These are phyloP conservation scores for Cephalopholis sonnerati DNA, from an alignment of 2,113 vertebrate genomes.

Conservation along the genomic window DNA sequence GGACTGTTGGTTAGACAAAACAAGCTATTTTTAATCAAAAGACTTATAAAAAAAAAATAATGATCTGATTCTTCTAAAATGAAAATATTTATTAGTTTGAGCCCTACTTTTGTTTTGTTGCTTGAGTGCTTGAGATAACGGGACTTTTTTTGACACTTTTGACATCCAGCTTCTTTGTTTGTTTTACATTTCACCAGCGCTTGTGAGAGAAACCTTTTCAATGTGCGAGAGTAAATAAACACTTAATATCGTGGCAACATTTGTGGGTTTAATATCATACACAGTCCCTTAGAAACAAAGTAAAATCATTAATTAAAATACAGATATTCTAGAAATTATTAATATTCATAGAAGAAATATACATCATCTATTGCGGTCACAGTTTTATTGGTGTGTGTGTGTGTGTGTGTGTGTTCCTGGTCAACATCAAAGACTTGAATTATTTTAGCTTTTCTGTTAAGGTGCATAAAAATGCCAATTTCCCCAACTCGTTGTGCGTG, in stretches of 20 bases:
- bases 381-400: background rate
- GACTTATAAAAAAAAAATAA: no score
- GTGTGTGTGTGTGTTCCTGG: background rate
- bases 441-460: background rate
- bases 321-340: background rate
- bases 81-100: no score
- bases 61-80: no score
- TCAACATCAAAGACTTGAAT: background rate
- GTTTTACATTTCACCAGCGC: no score
- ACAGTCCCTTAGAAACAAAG: background rate
- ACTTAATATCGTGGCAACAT: background rate
- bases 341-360: background rate
- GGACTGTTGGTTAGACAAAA: background rate
- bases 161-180: no score
- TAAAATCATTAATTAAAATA: background rate
- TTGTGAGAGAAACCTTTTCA: background rate
- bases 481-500: constrained; percentile 12
- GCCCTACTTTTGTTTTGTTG: no score
- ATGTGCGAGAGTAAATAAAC: background rate
- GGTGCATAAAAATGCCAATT: constrained; percentile 28
- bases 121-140: no score
- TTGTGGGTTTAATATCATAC: background rate
- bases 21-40: no score
- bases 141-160: no score
- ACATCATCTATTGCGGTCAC: background rate